Base-by-base conservation (phyloP, 2,113 vertebrate genomes). In the Bos javanicus region DNA sequence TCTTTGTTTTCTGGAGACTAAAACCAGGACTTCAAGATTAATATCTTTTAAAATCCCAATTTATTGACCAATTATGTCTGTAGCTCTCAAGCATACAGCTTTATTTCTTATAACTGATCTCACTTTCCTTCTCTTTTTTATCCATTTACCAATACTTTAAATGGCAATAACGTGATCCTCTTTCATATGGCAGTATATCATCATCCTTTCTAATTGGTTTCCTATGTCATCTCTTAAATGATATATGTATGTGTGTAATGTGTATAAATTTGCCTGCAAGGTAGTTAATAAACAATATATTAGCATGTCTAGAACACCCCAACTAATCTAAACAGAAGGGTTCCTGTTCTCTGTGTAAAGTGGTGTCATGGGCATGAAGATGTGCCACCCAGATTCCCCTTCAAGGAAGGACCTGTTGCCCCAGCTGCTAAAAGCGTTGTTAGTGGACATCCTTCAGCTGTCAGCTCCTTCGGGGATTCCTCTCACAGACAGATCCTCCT, bases 21-120 rank as follows among this genome's bases (percentile, higher is more conserved):
- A 93, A 93, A 30, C n/a, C 36, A 85, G 57, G 39, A 64, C 50
- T 80, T 96, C 78, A 59, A 96, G 67, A 87, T 96, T 91, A 81
- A 67, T 10, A 59, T 86, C 50, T 94, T 64, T 81, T 59, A 71
- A 90, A 94, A 81, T 96, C 26, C 48, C 15, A n/a, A 43, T 90
- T 94, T n/a, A 59, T 36, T 85, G 57, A 76, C 28, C 12, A 16
- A 25, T 52, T 87, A 19, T 80, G 23, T 94, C 88, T 59, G 1
- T 59, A 74, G 8, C 59, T 91, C n/a, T 87, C 33, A 71, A 87
- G 52, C 43, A 91, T 6, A 36, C 25, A 71, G 33, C 52, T 83
- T 50, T 90, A 43, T 91, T 94, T 94, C n/a, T 81, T 84, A 81
- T 62, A 88, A 39, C 26, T 56, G 13, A 62, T 87, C 54, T 84